These are phyloP conservation scores for Dissostichus mawsoni DNA, from an alignment of 2,113 vertebrate species.

Conservation along the genomic window DNA sequence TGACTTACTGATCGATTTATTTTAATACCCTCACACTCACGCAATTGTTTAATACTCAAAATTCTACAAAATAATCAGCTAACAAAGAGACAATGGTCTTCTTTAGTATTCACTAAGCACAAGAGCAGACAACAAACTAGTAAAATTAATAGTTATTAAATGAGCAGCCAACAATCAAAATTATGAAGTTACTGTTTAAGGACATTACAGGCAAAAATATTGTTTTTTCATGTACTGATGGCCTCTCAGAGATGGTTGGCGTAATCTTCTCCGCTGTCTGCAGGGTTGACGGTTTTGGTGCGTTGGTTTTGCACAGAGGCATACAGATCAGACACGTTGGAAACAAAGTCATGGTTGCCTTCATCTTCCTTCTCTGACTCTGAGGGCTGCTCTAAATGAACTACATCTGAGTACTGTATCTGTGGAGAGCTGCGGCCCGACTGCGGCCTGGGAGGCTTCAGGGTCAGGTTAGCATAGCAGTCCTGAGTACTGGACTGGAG, in stretches of 20 bases:
- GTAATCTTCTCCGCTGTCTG: slow-evolving; percentile 62
- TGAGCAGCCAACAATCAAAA: no score
- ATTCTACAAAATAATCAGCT: no score
- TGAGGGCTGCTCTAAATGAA: slow-evolving; percentile 22
- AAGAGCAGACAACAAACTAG: no score
- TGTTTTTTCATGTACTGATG: no score
- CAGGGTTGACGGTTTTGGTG: slow-evolving; percentile 60
- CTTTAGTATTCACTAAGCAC: no score
- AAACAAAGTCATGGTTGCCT: slow-evolving; percentile 32
- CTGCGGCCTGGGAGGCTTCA: slow-evolving; percentile 71
- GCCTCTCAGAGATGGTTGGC: slow-evolving; percentile 76
- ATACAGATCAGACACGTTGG: slow-evolving; percentile 78
- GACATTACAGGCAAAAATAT: no score
- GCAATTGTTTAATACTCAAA: no score
- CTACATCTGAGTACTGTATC: slow-evolving; percentile 72
- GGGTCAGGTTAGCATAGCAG: slow-evolving; percentile 82
- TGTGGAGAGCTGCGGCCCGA: slow-evolving; percentile 64
- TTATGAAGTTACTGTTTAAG: no score
- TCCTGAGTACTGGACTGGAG: slow-evolving; percentile 67
- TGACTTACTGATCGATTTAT: no score
- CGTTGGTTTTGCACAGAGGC: slow-evolving; percentile 79
- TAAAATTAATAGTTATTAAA: no score
- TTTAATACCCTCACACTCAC: no score
- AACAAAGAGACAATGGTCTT: no score
- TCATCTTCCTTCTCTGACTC: slow-evolving; percentile 45